Evolutionary conservation across 2,113 vertebrate genomes (phyloP), one percentile per base, ranked within the genome.

Genomic region (Pungitius pungitius): DNA sequence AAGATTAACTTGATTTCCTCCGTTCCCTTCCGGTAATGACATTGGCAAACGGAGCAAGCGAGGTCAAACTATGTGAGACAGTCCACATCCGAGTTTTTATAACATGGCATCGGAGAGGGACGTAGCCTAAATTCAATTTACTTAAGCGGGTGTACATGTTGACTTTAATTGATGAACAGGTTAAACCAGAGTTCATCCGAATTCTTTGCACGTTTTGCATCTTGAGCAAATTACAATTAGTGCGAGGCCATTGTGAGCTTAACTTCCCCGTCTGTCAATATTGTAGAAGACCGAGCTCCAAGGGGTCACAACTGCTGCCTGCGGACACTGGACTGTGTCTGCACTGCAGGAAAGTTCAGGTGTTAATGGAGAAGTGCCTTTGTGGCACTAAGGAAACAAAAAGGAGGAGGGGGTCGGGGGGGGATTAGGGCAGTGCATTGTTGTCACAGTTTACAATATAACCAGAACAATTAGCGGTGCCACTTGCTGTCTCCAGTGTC

Each of bases 391-490:
- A 54, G 70, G 62, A 79, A 51, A 82, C 39, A 80, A 75, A 82
- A 81, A 78, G 17, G 12, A 24, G n/a, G n/a, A n/a, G n/a, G n/a
- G n/a, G n/a, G n/a, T n/a, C n/a, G n/a, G 24, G n/a, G 42, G 51
- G 59, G 47, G 80, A 86, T 80, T 52, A 76, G 82, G 74, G 49
- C 76, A 84, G 59, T 67, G 62, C 65, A 78, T 85, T 83, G 83
- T 88, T 86, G 77, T 85, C 84, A 84, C 77, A 66, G 64, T 88
- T 85, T 82, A 87, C 78, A 82, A 85, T 83, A 65, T 66, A 86
- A 84, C 74, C 85, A n/a, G 75, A 86, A 90, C 90, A 91, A 90
- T 90, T 90, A 90, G 87, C 84, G 56, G 81, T 76, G 70, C 73
- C 70, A 61, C 78, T 82, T 58, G 60, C 71, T 72, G 33, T 89